These are phyloP conservation scores for Zonitis immaculata DNA, from an alignment of 2,888 invertebrate genomes.

Conservation along the genomic window DNA sequence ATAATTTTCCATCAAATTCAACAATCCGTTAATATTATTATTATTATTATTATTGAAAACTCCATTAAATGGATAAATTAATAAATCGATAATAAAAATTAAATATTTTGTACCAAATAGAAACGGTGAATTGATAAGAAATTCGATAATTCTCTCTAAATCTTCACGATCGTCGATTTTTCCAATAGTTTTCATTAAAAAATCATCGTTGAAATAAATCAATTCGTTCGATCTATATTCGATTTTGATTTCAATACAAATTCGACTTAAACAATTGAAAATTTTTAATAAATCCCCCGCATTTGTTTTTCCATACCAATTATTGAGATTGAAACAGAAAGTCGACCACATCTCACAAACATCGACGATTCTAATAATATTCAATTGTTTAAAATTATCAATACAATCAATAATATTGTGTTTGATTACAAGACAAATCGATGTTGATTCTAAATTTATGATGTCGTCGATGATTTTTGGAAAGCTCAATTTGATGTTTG, in stretches of 20 bases:
- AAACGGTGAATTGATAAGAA: conserved; percentile 28
- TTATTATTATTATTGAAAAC: conserved; percentile 21
- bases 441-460: background rate
- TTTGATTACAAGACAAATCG: background rate
- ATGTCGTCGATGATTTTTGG: background rate
- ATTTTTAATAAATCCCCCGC: conserved; percentile 1
- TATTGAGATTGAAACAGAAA: background rate
- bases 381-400: background rate
- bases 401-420: background rate
- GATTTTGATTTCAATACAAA: conserved; percentile 2
- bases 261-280: background rate
- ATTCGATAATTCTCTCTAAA: conserved; percentile 18
- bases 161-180: conserved; percentile 20
- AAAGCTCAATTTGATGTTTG: background rate
- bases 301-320: background rate
- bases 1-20: conserved; percentile 24
- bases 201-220: conserved; percentile 9
- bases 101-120: conserved; percentile 29
- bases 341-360: background rate
- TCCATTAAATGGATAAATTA: conserved; percentile 26
- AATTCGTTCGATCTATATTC: background rate
- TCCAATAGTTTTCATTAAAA: conserved; percentile 22
- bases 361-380: background rate
- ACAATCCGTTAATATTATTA: conserved; percentile 25
- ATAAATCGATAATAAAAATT: conserved; percentile 34